phyloP scores from a whole-genome alignment of 2,797 vertebrate genomes.

The Sebastes steindachneri region DNA sequence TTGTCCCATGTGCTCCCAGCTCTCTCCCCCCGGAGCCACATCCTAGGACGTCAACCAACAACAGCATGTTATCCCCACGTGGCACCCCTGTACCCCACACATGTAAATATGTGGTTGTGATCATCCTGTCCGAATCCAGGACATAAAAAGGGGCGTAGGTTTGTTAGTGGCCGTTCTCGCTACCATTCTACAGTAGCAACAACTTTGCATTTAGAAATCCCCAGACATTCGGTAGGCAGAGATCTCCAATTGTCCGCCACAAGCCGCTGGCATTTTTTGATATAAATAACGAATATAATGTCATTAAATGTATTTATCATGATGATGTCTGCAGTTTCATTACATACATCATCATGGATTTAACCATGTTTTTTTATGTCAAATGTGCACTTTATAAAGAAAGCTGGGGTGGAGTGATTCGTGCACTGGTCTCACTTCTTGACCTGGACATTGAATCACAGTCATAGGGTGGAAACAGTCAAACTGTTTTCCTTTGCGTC shows the following conservation, averaged over 20 bases:
- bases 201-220: background rate
- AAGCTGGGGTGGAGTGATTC: background rate
- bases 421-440: background rate
- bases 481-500: background rate
- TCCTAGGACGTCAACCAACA: too few species aligned
- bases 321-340: background rate
- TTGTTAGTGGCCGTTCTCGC: too few species aligned
- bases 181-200: background rate
- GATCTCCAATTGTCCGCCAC: background rate
- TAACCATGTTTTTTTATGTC: background rate
- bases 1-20: too few species aligned
- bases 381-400: background rate
- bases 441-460: background rate
- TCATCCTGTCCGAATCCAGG: too few species aligned
- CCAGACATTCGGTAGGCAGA: background rate
- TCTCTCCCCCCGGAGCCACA: too few species aligned
- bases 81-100: too few species aligned
- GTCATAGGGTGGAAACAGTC: background rate
- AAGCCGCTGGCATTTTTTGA: rapidly evolving
- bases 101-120: too few species aligned
- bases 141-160: too few species aligned
- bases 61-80: too few species aligned
- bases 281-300: background rate
- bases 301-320: background rate
- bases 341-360: background rate